Percentiles rank a stretch among this genome's conserved stretches.
Conservation (phyloP, 2,888 invertebrate species). For the Doris montereyensis region DNA sequence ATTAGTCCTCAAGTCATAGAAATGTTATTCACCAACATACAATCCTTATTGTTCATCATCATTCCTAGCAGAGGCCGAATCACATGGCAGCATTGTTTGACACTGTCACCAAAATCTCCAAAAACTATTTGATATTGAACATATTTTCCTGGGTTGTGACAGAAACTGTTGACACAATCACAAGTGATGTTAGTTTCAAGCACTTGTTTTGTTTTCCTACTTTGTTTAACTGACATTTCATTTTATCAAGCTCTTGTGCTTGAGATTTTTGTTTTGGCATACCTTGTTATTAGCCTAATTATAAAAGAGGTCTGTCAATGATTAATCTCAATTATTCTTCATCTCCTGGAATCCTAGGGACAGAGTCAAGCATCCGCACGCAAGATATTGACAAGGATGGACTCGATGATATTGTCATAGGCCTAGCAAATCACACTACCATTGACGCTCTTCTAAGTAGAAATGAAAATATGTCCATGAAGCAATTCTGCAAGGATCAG, state of each 20-base stretch:
- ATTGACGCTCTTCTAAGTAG: not conserved
- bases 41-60: too few relatives aligned
- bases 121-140: too few relatives aligned
- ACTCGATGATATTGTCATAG: conserved; percentile 63
- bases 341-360: conserved; percentile 35
- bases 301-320: not conserved
- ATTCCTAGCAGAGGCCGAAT: too few relatives aligned
- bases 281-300: not conserved
- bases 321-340: not conserved
- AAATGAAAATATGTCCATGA: conserved; percentile 24
- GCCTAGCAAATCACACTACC: conserved; percentile 38
- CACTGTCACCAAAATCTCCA: too few relatives aligned
- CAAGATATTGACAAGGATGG: conserved; percentile 69
- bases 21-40: too few relatives aligned
- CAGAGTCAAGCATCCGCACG: conserved; percentile 51
- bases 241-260: not conserved
- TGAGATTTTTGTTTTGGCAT: not conserved
- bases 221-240: not conserved
- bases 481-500: conserved; percentile 61
- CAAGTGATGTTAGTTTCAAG: too few relatives aligned
- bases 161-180: too few relatives aligned
- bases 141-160: too few relatives aligned
- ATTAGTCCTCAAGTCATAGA: too few relatives aligned
- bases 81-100: too few relatives aligned
- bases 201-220: too few relatives aligned